Conservation (phyloP, 2,888 invertebrate species). For the Rapana venosa region DNA sequence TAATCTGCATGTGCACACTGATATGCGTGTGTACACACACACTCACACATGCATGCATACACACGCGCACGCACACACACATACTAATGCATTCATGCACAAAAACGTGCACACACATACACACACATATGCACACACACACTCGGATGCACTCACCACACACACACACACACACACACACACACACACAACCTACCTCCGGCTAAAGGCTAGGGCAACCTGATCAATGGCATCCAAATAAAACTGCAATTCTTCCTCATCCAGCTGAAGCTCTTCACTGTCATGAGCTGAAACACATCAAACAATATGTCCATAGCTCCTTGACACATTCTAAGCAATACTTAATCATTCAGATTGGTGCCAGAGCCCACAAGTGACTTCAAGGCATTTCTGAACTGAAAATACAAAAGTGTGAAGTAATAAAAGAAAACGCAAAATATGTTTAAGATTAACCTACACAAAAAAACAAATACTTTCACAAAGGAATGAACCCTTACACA, state of each 20-base stretch:
- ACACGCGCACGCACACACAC: neutral
- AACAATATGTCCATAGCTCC: neutral
- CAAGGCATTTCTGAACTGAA: no score
- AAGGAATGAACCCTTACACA: no score
- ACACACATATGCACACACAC: neutral
- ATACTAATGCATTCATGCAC: neutral
- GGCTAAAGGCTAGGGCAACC: conserved; percentile 80
- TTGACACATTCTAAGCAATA: no score
- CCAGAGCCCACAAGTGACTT: no score
- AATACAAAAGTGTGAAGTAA: neutral
- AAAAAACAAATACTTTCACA: neutral
- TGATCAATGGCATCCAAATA: conserved; percentile 80
- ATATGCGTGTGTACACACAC: no score
- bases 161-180: neutral
- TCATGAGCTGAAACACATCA: conserved; percentile 73
- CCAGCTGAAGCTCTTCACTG: conserved; percentile 77
- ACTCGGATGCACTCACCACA: neutral
- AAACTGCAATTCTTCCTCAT: conserved; percentile 73
- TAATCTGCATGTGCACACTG: no score
- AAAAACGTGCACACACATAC: neutral
- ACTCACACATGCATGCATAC: neutral
- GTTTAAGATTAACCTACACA: neutral
- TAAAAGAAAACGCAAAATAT: neutral
- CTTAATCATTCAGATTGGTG: no score
- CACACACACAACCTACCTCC: conserved; percentile 68